phyloP scores from a whole-genome alignment of 1,140 invertebrate genomes.

The Diuraphis noxia region DNA sequence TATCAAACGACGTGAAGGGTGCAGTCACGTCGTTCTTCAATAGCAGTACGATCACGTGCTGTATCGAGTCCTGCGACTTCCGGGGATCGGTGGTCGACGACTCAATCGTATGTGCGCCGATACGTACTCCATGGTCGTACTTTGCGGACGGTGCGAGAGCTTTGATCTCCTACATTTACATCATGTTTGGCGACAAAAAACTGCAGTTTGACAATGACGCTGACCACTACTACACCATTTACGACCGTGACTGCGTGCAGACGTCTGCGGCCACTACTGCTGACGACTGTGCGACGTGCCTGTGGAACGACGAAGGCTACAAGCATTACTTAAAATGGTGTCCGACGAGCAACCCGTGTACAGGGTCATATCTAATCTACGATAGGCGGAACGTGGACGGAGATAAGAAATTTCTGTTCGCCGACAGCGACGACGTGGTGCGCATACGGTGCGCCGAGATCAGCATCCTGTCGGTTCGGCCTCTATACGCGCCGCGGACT shows the following conservation, averaged over 20 bases:
- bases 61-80: not conserved
- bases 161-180: not conserved
- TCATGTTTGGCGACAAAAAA: not conserved
- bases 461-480: not conserved
- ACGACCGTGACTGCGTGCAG: not conserved
- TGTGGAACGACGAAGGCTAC: not conserved
- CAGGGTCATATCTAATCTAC: not conserved
- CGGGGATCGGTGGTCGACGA: not conserved
- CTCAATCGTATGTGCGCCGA: not conserved
- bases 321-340: not conserved
- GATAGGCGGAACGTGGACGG: not conserved
- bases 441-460: not conserved
- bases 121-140: not conserved
- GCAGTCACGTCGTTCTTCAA: not conserved
- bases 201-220: not conserved
- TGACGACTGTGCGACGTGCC: not conserved
- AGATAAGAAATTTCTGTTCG: not conserved
- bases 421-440: not conserved
- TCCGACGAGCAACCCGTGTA: not conserved
- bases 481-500: not conserved
- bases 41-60: not conserved
- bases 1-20: not conserved
- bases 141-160: not conserved
- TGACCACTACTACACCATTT: slow-evolving; percentile 6
- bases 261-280: too few species aligned